phyloP scores from a whole-genome alignment of 1,140 invertebrate species.

The Diuraphis noxia region DNA sequence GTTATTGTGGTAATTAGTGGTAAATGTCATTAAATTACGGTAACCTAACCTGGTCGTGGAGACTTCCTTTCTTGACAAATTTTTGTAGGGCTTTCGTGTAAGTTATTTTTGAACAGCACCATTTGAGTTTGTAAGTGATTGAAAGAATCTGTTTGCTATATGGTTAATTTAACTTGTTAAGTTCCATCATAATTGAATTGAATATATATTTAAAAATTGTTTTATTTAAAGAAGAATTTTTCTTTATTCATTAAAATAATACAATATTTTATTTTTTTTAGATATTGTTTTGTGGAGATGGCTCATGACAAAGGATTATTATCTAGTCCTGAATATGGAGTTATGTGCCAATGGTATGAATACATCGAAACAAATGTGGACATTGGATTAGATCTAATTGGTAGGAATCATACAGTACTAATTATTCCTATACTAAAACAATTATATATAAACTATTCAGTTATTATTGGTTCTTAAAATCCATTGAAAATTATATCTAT shows the following conservation, averaged over 20 bases:
- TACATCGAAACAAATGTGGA: slow-evolving; percentile 62
- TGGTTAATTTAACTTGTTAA: background rate
- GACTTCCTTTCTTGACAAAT: too few species aligned
- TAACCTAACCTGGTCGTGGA: too few species aligned
- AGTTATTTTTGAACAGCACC: too few species aligned
- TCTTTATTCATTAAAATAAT: background rate
- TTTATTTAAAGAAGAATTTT: too few species aligned
- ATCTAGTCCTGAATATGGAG: slow-evolving; percentile 62
- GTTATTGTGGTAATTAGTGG: too few species aligned
- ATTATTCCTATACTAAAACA: background rate
- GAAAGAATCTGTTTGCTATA: too few species aligned
- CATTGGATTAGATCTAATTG: slow-evolving; percentile 63
- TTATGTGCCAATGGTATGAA: slow-evolving; percentile 64
- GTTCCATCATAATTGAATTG: too few species aligned
- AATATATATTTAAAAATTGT: too few species aligned
- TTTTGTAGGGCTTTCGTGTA: too few species aligned
- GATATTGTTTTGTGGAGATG: slow-evolving; percentile 67
- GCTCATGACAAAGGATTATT: slow-evolving; percentile 62
- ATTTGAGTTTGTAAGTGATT: too few species aligned
- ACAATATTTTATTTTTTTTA: slow-evolving; percentile 54
- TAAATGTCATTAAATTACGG: too few species aligned
- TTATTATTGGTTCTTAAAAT: background rate
- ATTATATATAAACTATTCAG: background rate
- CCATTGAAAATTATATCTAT: background rate
- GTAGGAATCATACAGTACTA: slow-evolving; percentile 43